Evolutionary conservation across 1,140 invertebrate species (phyloP).

Genomic region (Lasaia peninsularis): DNA sequence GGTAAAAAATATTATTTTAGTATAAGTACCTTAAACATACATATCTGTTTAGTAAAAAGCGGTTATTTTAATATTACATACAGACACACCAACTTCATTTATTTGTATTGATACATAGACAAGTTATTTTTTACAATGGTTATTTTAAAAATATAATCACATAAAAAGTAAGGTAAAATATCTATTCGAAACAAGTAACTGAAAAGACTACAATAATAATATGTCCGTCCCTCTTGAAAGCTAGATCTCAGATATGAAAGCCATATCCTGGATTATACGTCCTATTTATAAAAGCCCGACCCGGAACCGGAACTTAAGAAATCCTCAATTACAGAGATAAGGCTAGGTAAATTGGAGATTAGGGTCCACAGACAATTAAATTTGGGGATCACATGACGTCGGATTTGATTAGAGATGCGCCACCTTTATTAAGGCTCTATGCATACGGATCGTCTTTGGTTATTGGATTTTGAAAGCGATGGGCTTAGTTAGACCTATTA

Average conservation of each 20-base stretch:
- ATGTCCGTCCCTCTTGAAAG: too few species aligned
- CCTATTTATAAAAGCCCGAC: not conserved
- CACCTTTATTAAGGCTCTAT: not conserved
- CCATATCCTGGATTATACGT: not conserved
- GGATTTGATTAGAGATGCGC: not conserved
- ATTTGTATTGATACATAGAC: too few species aligned
- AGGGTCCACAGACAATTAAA: not conserved
- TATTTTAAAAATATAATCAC: too few species aligned
- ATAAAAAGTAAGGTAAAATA: too few species aligned
- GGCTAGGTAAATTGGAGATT: conserved; percentile 2
- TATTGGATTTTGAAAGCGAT: not conserved
- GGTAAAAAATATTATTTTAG: too few species aligned
- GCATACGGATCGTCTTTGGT: not conserved
- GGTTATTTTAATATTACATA: too few species aligned
- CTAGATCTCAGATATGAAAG: not conserved
- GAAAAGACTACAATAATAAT: too few species aligned
- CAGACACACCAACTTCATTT: too few species aligned
- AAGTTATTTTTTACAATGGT: too few species aligned
- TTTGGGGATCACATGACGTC: conserved; percentile 3
- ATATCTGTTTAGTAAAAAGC: too few species aligned
- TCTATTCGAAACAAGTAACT: too few species aligned
- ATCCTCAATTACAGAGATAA: conserved; percentile 6
- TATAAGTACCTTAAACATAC: too few species aligned
- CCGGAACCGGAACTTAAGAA: not conserved
- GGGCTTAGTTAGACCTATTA: not conserved